Conservation (phyloP, 2,113 vertebrate genomes). For the Rhea pennata region DNA sequence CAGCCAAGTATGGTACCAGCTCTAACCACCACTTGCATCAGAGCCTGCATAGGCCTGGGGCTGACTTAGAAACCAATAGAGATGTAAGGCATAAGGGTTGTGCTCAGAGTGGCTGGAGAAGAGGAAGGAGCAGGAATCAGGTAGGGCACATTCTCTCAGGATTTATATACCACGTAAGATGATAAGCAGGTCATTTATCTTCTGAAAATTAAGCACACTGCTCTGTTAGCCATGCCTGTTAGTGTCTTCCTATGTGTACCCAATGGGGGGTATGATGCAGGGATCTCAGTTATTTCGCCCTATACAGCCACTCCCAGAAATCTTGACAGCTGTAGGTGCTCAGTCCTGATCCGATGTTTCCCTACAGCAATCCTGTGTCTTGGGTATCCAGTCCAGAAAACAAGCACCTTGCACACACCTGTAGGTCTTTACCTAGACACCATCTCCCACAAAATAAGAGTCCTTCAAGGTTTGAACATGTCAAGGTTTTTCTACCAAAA, state of each 20-base stretch:
- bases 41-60: neutral
- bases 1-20: neutral
- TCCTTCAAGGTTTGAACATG: neutral
- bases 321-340: neutral
- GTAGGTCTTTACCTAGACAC: neutral
- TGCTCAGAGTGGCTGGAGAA: neutral
- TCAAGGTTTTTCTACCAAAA: neutral
- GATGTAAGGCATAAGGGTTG: fast-evolving
- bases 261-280: neutral
- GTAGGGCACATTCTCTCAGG: fast-evolving
- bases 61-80: neutral
- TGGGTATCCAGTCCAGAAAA: neutral
- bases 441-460: neutral
- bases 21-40: no score
- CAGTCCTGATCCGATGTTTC: neutral
- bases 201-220: neutral
- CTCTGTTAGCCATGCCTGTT: fast-evolving
- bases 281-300: neutral
- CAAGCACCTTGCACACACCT: neutral
- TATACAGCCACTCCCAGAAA: neutral
- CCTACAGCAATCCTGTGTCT: neutral
- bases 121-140: neutral
- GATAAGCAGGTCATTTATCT: fast-evolving
- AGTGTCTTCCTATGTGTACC: neutral
- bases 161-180: neutral